Evolutionary conservation across 2,113 vertebrate species (phyloP), one percentile per base, ranked within the genome.

Genomic region (Apistogramma diplotaenia): DNA sequence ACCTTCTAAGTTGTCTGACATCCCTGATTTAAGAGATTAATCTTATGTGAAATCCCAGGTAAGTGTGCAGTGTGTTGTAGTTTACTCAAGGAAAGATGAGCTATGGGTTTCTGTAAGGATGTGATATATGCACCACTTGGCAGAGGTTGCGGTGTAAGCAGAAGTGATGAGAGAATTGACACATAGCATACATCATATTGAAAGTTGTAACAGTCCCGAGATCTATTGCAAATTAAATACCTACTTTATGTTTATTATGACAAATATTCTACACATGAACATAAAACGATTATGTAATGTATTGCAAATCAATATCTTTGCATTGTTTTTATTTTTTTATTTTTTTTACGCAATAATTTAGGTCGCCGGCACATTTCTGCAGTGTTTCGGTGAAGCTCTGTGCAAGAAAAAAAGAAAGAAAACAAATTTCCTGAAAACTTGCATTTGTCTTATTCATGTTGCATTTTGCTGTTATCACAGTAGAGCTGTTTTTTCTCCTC

Each of bases 81-180:
- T 89, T 90, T 91, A 75, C 74, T 86, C 82, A 87, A 86, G 84
- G 91, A 90, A 88, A 87, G 81, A 91, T 91, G 90, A 94, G 88
- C 86, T 87, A 92, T 89, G 86, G 76, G 81, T 77, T 87, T 89
- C 86, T 83, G 93, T 85, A 59, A 86, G 84, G 84, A 88, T 89
- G 78, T 93, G 93, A 94, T 93, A 62, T 91, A 94, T 93, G 85
- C 87, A 78, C 76, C 81, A 54, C 88, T 92, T 89, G 82, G 88
- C 91, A 85, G 81, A 70, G 67, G 61, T 87, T 92, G 89, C 89
- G 29, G 87, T 23, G 92, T 91, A 90, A 94, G 87, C 91, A 93
- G 90, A 94, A 94, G 90, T 87, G 89, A 93, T 92, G 91, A 91
- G 85, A 81, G 78, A 54, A 53, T 75, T 91, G 92, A 90, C 86